These are phyloP conservation scores for Dryocosmus kuriphilus DNA, from an alignment of 2,888 invertebrate genomes.

Conservation along the genomic window DNA sequence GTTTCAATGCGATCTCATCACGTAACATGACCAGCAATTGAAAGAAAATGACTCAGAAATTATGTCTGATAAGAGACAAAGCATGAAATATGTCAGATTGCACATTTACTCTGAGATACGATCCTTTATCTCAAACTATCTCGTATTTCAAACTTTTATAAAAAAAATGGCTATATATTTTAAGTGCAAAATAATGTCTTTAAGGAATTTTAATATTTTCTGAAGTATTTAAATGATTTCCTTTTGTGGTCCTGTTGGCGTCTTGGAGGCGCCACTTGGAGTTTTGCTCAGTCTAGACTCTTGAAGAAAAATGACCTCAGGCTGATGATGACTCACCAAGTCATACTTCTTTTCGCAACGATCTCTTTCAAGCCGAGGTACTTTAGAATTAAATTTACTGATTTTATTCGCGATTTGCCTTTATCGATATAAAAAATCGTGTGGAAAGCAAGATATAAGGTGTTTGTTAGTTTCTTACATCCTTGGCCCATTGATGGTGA, in stretches of 20 bases:
- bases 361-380: neutral
- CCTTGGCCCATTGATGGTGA: constrained; percentile 16
- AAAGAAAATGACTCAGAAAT: neutral
- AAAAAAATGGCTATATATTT: too few relatives aligned
- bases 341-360: constrained; percentile 30
- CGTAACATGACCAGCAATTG: neutral
- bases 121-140: too few relatives aligned
- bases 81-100: neutral
- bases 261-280: constrained; percentile 12
- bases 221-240: neutral
- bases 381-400: neutral
- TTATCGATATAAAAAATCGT: constrained; percentile 14
- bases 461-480: constrained; percentile 15
- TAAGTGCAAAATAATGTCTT: too few relatives aligned
- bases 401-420: constrained; percentile 11
- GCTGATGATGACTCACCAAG: constrained; percentile 19
- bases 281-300: constrained; percentile 24
- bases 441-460: constrained; percentile 25
- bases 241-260: neutral
- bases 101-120: neutral
- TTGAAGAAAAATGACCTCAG: constrained; percentile 35
- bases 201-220: neutral
- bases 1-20: neutral
- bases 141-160: too few relatives aligned
- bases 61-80: neutral